These are phyloP conservation scores for Azorinus chamasolen DNA, from an alignment of 2,888 invertebrate genomes.

Conservation along the genomic window DNA sequence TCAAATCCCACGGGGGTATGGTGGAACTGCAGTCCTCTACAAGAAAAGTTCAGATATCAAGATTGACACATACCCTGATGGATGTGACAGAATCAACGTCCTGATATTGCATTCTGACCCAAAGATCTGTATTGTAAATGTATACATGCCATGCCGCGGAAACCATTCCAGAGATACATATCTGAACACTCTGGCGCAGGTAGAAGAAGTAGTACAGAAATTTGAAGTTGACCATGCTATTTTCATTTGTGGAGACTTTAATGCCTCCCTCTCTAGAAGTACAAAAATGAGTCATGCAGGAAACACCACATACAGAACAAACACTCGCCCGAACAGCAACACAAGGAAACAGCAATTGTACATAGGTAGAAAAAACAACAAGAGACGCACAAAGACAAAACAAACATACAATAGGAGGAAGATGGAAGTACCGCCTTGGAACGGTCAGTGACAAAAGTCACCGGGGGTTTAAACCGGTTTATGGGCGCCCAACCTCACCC, in stretches of 20 bases:
- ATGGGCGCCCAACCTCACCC: too few species aligned
- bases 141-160: constrained; percentile 3
- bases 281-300: too few species aligned
- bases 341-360: too few species aligned
- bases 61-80: not conserved
- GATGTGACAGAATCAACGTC: not conserved
- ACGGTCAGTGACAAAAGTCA: too few species aligned
- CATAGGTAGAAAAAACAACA: too few species aligned
- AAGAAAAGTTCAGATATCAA: not conserved
- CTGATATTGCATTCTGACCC: not conserved
- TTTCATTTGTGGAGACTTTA: not conserved
- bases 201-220: not conserved
- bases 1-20: constrained; percentile 7
- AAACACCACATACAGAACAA: too few species aligned
- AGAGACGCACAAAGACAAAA: too few species aligned
- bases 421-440: too few species aligned
- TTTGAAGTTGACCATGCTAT: constrained; percentile 4
- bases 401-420: too few species aligned
- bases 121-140: not conserved
- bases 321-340: too few species aligned
- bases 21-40: not conserved
- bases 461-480: too few species aligned
- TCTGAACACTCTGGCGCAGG: not conserved
- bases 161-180: not conserved
- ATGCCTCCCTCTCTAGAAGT: not conserved